Percentiles rank a stretch among this genome's conserved stretches.
Conservation (phyloP, 2,888 invertebrate genomes). For the Temnothorax unifasciatus region DNA sequence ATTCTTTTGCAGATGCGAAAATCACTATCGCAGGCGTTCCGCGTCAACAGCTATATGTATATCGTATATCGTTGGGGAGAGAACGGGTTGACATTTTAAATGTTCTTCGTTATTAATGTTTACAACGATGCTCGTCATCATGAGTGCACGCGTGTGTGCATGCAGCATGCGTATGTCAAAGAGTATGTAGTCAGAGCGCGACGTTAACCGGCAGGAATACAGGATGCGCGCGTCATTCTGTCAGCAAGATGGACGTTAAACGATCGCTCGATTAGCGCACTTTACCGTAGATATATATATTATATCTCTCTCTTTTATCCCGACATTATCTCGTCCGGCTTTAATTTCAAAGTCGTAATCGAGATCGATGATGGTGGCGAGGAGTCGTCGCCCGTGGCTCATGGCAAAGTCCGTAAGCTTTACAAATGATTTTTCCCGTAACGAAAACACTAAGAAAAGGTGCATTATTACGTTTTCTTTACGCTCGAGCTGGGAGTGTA, state of each 20-base stretch:
- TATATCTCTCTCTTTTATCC: not conserved
- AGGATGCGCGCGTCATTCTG: slow-evolving; percentile 42
- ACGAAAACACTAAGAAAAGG: not conserved
- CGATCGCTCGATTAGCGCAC: slow-evolving; percentile 38
- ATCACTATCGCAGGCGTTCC: not conserved
- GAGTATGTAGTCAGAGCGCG: not conserved
- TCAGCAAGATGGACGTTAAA: slow-evolving; percentile 56
- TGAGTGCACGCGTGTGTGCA: not conserved
- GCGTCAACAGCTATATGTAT: not conserved
- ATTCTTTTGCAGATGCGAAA: slow-evolving; percentile 18
- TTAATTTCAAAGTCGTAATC: slow-evolving; percentile 19
- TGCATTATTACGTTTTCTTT: slow-evolving; percentile 26
- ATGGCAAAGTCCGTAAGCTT: slow-evolving; percentile 26
- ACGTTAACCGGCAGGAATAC: slow-evolving; percentile 46
- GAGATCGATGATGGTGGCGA: slow-evolving; percentile 57
- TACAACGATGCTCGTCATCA: not conserved
- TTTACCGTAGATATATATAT: not conserved
- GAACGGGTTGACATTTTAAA: slow-evolving; percentile 34
- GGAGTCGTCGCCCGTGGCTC: slow-evolving; percentile 38
- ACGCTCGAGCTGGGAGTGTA: slow-evolving; percentile 1
- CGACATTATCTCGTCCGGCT: slow-evolving; percentile 32
- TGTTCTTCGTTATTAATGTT: slow-evolving; percentile 28
- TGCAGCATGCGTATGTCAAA: not conserved
- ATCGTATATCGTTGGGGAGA: not conserved
- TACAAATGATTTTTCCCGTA: slow-evolving; percentile 51